Percentiles rank a stretch among this genome's conserved stretches.
Conservation (phyloP, 1,140 invertebrate species). For the Whitmania pigra region DNA sequence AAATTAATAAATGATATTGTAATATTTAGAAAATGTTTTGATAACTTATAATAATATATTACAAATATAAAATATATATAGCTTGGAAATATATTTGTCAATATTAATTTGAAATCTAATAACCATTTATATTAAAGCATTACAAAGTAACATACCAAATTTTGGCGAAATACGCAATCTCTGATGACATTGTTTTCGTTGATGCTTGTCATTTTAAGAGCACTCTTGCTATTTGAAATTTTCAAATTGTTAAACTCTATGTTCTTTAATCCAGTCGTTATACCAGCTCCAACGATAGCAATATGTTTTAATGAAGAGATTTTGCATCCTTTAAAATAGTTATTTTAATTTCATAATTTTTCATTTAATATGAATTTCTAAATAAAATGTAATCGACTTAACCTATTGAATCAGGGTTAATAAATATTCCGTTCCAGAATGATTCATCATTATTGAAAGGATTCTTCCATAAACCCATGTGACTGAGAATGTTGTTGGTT, state of each 20-base stretch:
- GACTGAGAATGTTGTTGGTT: constrained; percentile 5
- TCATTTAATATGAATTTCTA: too few species aligned
- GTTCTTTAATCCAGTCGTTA: not conserved
- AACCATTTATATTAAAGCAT: not conserved
- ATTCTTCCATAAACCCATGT: not conserved
- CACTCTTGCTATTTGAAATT: constrained; percentile 3
- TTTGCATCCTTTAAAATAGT: not conserved
- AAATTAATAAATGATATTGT: too few species aligned
- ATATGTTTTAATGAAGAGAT: not conserved
- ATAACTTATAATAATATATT: too few species aligned
- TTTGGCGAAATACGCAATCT: not conserved
- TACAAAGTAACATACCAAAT: not conserved
- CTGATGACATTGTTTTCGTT: not conserved
- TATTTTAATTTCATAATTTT: not conserved
- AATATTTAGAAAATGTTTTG: too few species aligned
- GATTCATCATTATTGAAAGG: not conserved
- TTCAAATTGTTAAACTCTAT: not conserved
- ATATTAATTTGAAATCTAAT: not conserved
- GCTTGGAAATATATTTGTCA: too few species aligned
- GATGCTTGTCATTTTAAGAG: not conserved
- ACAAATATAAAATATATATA: too few species aligned
- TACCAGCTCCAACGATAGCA: not conserved
- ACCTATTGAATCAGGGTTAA: not conserved
- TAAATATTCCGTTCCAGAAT: not conserved
- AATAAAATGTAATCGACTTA: not conserved